Evolutionary conservation across 2,888 invertebrate species (phyloP), one percentile per base, ranked within the genome.

Genomic region (Caenorhabditis plicata): DNA sequence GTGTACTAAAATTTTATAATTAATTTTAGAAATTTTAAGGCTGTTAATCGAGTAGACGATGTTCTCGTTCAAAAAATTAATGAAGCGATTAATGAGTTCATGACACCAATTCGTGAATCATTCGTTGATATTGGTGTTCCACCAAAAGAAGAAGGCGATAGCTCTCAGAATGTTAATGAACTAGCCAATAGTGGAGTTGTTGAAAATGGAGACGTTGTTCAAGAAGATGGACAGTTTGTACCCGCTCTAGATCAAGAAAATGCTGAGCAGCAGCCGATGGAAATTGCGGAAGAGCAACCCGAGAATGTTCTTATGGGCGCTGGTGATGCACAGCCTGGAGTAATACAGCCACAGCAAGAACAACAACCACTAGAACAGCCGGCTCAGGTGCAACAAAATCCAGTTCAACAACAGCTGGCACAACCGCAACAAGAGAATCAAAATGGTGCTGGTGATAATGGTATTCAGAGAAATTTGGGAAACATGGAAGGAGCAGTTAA

Each of bases 231-330:
- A 33, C 5, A 7, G 33, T 17, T 17, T 9, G 13, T 29, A 13
- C 9, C 29, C 29, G 29, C 29, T 11, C 11, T 29, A 4, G 15
- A 33, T 33, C 33, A 33, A 33, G 15, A 33, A 13, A 4, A 8
- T 1, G 29, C 19, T 3, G 36, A 46, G 27, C 45, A 35, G 29
- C 39, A 31, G 4, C 35, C 29, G 25, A n/a, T 42, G 42, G 19
- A 32, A 40, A 11, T 32, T 26, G 32, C 47, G 40, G 7, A 26
- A 23, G 4, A 35, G 23, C 11, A 41, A 42, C 22, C 15, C 5
- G 7, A 32, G 32, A 27, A 15, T 15, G 19, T 23, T 29, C 7
- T 20, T 20, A 13, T 32, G n/a, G 42, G 19, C 17, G 1, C n/a
- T n/a, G n/a, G n/a, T n/a, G n/a, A n/a, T n/a, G n/a, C n/a, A n/a